phyloP scores from a whole-genome alignment of 1,140 invertebrate species.

The Chionoecetes opilio region DNA sequence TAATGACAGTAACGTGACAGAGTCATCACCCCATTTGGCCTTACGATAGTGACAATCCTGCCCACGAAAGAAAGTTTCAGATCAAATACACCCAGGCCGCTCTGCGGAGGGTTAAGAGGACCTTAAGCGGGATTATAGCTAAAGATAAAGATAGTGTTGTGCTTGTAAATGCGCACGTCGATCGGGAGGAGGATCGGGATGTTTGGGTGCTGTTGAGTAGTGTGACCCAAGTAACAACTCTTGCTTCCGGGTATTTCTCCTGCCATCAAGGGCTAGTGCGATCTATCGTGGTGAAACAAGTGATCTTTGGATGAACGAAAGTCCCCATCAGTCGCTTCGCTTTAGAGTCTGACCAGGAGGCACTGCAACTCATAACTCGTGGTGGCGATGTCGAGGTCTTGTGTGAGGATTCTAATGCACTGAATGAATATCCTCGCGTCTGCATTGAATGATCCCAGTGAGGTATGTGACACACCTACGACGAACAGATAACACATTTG shows the following conservation, averaged over 20 bases:
- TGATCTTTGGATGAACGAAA: neutral
- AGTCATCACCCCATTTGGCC: neutral
- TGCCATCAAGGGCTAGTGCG: neutral
- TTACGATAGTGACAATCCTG: constrained; percentile 3
- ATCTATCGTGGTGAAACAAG: neutral
- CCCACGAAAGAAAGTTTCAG: neutral
- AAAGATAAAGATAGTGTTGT: too few relatives aligned
- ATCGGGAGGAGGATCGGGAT: neutral
- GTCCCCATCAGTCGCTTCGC: neutral
- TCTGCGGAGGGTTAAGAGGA: neutral
- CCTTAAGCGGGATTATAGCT: too few relatives aligned
- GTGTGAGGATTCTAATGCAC: neutral
- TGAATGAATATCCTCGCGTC: neutral
- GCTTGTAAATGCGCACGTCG: neutral
- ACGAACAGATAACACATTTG: neutral
- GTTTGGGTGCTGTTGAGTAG: neutral
- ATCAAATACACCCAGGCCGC: neutral
- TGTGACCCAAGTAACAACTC: neutral
- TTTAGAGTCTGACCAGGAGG: neutral
- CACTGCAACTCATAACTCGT: neutral
- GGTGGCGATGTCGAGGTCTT: neutral
- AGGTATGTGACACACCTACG: neutral
- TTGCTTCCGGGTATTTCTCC: too few relatives aligned
- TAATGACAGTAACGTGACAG: neutral
- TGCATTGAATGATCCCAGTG: neutral